Conservation (phyloP, 2,797 vertebrate species). For the Fistularia commersonii region DNA sequence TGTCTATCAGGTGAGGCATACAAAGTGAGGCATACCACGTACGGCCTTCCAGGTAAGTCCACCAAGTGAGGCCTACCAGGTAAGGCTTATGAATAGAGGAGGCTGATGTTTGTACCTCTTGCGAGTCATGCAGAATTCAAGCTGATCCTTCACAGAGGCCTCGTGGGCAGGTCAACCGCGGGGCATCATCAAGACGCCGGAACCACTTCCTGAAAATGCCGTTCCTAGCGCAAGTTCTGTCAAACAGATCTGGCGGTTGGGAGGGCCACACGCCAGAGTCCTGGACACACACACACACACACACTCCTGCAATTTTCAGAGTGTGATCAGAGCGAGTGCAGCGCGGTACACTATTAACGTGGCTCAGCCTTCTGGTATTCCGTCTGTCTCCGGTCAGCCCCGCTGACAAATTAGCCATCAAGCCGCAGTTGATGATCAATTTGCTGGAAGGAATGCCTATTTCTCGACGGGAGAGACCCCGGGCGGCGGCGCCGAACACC, state of each 20-base stretch:
- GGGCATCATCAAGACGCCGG: too few relatives aligned
- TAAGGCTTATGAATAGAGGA: too few relatives aligned
- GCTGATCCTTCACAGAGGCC: too few relatives aligned
- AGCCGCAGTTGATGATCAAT: conserved; percentile 47
- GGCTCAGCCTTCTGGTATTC: conserved; percentile 26
- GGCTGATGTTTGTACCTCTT: too few relatives aligned
- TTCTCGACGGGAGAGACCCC: conserved; percentile 11
- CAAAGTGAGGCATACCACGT: too few relatives aligned
- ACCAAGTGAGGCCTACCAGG: too few relatives aligned
- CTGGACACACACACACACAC: background rate
- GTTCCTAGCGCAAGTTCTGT: conserved; percentile 22
- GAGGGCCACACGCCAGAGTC: conserved; percentile 17
- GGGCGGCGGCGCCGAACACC: background rate
- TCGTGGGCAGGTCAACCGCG: too few relatives aligned
- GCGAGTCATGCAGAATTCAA: too few relatives aligned
- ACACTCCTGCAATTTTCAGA: conserved; percentile 15
- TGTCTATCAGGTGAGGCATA: too few relatives aligned
- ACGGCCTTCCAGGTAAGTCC: too few relatives aligned
- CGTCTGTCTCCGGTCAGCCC: conserved; percentile 32
- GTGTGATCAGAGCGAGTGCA: conserved; percentile 9
- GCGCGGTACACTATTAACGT: conserved; percentile 23
- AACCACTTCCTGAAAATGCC: too few relatives aligned
- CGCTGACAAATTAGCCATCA: conserved; percentile 32
- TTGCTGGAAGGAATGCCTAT: conserved; percentile 43
- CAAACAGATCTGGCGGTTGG: conserved; percentile 35